Evolutionary conservation across 2,888 invertebrate species (phyloP), one percentile per base, ranked within the genome.

Genomic region (Homarus gammarus): DNA sequence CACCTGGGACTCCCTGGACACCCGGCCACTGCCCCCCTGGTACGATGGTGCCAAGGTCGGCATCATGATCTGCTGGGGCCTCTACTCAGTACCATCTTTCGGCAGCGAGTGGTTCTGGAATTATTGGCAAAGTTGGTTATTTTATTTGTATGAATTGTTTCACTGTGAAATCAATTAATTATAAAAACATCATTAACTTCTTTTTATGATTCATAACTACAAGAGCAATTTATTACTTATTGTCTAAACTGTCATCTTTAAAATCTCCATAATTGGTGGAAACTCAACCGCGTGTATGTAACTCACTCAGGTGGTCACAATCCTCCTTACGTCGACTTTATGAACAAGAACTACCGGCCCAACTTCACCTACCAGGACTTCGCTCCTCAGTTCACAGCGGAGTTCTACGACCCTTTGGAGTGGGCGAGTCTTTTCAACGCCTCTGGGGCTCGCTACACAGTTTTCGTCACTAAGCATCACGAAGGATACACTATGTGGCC

Each of bases 51-150:
- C 96, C 0, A 99, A 99, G 94, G 94, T 98, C 92, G 98, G 98
- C 2, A 98, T 99, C 92, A 98, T 99, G 93, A 94, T 99, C 68
- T 98, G 98, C 93, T 98, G 98, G 97, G 98, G 98, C 0, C 97
- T 98, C 0, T 99, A 96, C 93, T 96, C 97, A 0, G 98, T 98
- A 18, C 98, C 98, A 0, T 96, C 97, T 93, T 97, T 96, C 94
- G 96, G 96, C 0, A 96, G 96, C 0, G 98, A 98, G 94, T 99
- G 98, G 99, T 98, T 98, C 94, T 98, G 98, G 98, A 94, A 94
- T 33, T 94, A 96, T 93, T 98, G 97, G 98, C 94, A 95, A 94
- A 88, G 88, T 84, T 15, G 64, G 64, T n/a, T 27, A 75, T 22
- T 6, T 72, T 75, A 2, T 73, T 70, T 70, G n/a, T 70, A 33